A percentile compares a stretch with the other conserved stretches of the same genome.
Evolutionary conservation across 1,140 invertebrate genomes (phyloP).

Genomic region (Papilio polytes): DNA sequence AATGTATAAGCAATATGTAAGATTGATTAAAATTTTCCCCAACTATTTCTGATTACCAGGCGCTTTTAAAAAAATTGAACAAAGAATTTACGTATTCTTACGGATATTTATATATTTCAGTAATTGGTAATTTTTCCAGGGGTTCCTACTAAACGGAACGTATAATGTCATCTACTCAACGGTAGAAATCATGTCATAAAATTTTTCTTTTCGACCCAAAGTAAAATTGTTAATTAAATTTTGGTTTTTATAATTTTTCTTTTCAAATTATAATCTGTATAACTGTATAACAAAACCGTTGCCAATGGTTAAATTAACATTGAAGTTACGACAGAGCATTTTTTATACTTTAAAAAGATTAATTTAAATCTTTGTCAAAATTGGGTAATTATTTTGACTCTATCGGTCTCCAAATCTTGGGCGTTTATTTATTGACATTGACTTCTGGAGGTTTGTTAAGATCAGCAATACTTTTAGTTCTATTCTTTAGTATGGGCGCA

Average conservation of each 20-base stretch:
- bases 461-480: slow-evolving; percentile 13
- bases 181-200: too few relatives aligned
- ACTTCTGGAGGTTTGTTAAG: background rate
- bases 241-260: background rate
- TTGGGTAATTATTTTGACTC: background rate
- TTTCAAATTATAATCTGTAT: too few relatives aligned
- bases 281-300: too few relatives aligned
- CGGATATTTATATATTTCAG: background rate
- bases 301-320: too few relatives aligned
- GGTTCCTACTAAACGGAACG: background rate
- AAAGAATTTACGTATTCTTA: too few relatives aligned
- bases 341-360: background rate
- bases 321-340: background rate
- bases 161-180: background rate
- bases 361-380: slow-evolving; percentile 19
- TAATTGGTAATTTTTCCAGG: background rate
- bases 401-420: slow-evolving; percentile 32
- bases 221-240: background rate
- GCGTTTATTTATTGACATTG: background rate
- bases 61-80: background rate
- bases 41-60: background rate
- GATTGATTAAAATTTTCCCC: background rate
- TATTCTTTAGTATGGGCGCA: slow-evolving; percentile 7
- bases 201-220: background rate
- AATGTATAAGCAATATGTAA: background rate